Conservation (phyloP, 2,113 vertebrate species). For the Semicossyphus pulcher region DNA sequence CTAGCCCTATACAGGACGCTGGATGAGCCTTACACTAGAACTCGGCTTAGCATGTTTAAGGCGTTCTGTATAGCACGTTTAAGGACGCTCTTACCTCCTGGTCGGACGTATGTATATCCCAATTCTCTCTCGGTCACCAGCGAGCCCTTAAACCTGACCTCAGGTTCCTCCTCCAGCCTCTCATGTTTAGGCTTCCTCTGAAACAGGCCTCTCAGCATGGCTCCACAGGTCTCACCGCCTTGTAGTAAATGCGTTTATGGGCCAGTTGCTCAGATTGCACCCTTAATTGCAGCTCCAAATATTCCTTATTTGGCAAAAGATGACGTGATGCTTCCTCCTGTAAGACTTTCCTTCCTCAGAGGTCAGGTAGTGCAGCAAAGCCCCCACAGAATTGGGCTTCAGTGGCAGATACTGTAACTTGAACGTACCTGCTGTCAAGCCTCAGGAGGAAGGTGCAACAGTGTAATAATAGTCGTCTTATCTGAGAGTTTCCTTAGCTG, state of each 20-base stretch:
- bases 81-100: constrained; percentile 90
- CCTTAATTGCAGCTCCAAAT: not conserved
- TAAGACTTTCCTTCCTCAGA: not conserved
- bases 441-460: not conserved
- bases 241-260: too few species aligned
- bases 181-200: constrained; percentile 85
- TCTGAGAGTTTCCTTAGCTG: not conserved
- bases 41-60: not conserved
- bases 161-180: constrained; percentile 83
- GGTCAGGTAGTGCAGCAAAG: constrained; percentile 2
- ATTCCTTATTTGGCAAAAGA: not conserved
- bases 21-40: too few species aligned
- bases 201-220: constrained; percentile 80
- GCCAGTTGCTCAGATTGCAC: not conserved
- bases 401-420: not conserved
- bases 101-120: constrained; percentile 86
- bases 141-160: constrained; percentile 88
- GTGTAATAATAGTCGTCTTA: not conserved
- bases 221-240: constrained; percentile 6
- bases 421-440: not conserved
- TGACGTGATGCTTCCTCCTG: not conserved
- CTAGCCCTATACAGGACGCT: not conserved
- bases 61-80: not conserved
- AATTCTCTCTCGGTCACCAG: constrained; percentile 91
- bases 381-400: not conserved